Conservation (phyloP, 2,888 invertebrate species). For the Nymphalis c-album region DNA sequence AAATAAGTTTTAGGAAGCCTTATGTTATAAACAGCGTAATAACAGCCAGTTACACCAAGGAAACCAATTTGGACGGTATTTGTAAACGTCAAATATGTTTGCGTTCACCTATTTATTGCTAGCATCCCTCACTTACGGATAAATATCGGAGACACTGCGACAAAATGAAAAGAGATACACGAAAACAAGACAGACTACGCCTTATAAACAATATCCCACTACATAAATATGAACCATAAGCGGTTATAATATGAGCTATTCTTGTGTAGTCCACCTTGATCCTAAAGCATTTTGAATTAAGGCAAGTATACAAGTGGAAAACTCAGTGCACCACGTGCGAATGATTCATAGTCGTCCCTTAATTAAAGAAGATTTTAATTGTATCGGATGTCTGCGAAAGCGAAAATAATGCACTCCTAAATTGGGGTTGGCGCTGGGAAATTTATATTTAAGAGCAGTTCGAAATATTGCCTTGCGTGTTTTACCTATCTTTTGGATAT, state of each 20-base stretch:
- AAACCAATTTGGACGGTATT: constrained; percentile 78
- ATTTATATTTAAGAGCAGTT: constrained; percentile 70
- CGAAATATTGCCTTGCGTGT: constrained; percentile 74
- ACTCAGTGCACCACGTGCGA: constrained; percentile 82
- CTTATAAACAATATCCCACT: constrained; percentile 55
- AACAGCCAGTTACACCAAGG: constrained; percentile 62
- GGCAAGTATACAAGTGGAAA: constrained; percentile 76
- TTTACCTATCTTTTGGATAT: constrained; percentile 56
- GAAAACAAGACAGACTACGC: constrained; percentile 57
- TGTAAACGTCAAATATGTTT: constrained; percentile 80
- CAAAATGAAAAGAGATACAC: constrained; percentile 80
- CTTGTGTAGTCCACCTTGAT: constrained; percentile 45
- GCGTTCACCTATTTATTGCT: constrained; percentile 79
- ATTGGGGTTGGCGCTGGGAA: constrained; percentile 75
- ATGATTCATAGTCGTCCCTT: constrained; percentile 81
- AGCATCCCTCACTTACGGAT: constrained; percentile 80
- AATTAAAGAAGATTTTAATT: constrained; percentile 83
- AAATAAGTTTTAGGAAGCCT: constrained; percentile 7
- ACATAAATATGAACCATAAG: constrained; percentile 53
- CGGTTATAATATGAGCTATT: constrained; percentile 52
- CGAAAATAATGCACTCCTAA: constrained; percentile 82
- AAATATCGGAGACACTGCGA: constrained; percentile 79
- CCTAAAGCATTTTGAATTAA: constrained; percentile 56
- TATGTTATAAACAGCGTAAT: constrained; percentile 11
- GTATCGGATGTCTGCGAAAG: constrained; percentile 82